phyloP scores from a whole-genome alignment of 2,113 vertebrate species.

The Isichthys henryi region DNA sequence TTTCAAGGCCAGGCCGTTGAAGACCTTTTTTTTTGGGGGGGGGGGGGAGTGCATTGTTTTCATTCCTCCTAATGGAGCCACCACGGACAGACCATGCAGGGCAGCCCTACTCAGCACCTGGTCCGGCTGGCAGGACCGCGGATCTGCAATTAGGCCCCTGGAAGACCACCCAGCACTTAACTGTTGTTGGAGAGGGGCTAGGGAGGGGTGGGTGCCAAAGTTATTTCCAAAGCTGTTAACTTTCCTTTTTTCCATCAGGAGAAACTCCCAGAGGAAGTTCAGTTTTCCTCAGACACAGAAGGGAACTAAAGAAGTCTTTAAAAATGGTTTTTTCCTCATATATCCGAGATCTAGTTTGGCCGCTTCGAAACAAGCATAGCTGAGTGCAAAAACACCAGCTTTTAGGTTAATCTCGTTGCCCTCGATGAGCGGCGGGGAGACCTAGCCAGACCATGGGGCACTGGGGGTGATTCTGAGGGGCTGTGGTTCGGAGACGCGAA shows the following conservation, averaged over 20 bases:
- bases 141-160: slow-evolving; percentile 60
- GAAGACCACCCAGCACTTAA: slow-evolving; percentile 67
- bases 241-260: slow-evolving; percentile 31
- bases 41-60: slow-evolving; percentile 34
- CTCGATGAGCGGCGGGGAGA: background rate
- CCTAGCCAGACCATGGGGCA: background rate
- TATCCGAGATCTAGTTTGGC: background rate
- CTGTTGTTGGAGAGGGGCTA: slow-evolving; percentile 36
- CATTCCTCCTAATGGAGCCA: slow-evolving; percentile 20
- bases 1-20: slow-evolving; percentile 86
- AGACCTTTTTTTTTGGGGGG: slow-evolving; percentile 73
- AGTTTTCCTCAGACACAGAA: background rate
- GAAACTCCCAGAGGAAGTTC: background rate
- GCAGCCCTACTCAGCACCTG: slow-evolving; percentile 44
- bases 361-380: background rate
- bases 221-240: slow-evolving; percentile 60
- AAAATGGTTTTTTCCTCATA: background rate
- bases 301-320: background rate
- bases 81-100: background rate
- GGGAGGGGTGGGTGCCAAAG: slow-evolving; percentile 40
- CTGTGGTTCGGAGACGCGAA: slow-evolving; percentile 58
- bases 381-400: background rate
- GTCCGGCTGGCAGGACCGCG: slow-evolving; percentile 50
- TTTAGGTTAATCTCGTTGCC: background rate
- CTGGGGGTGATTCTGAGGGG: background rate